Evolutionary conservation across 2,888 invertebrate species (phyloP), one percentile per base, ranked within the genome.

Genomic region (Dendrolimus pini): DNA sequence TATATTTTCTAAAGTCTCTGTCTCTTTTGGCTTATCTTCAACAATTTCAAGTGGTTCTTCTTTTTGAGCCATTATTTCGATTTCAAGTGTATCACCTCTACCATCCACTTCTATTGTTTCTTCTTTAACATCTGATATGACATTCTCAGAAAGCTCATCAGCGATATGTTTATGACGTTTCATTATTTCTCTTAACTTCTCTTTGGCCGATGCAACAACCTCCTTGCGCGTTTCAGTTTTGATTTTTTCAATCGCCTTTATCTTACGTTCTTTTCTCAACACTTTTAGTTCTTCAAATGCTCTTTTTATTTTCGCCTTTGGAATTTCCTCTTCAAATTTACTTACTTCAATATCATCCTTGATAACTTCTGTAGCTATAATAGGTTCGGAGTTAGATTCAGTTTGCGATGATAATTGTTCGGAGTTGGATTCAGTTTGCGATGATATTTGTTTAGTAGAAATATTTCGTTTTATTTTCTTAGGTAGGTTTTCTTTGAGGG

Each of bases 121-220:
- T 47, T 60, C 60, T 56, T 62, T 63, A 54, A 67, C 65, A 60
- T 72, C 66, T 42, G 70, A 60, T 64, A 75, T 70, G 42, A 71
- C 66, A 65, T 69, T 78, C 61, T 82, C 79, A 7, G 80, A 73
- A 55, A 85, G 75, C 65, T 86, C 84, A 57, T 78, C 80, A 41
- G 87, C 83, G 54, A 88, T 80, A 71, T 89, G 79, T 76, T 87
- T 87, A 63, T 89, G 90, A 53, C 87, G 82, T 71, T 84, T 87
- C 86, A 91, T 91, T 59, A 91, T 83, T 73, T 91, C 91, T 66
- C 78, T 88, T 41, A 91, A 70, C 69, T 89, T 91, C 63, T 90
- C 89, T 77, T 90, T 91, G 1, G 91, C 89, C 53, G 91, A 91
- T 13, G 88, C 89, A 1, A 89, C 82, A 41, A 91, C 86, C 72